Evolutionary conservation across 2,888 invertebrate genomes (phyloP).

Genomic region (Epicampocera succincta): DNA sequence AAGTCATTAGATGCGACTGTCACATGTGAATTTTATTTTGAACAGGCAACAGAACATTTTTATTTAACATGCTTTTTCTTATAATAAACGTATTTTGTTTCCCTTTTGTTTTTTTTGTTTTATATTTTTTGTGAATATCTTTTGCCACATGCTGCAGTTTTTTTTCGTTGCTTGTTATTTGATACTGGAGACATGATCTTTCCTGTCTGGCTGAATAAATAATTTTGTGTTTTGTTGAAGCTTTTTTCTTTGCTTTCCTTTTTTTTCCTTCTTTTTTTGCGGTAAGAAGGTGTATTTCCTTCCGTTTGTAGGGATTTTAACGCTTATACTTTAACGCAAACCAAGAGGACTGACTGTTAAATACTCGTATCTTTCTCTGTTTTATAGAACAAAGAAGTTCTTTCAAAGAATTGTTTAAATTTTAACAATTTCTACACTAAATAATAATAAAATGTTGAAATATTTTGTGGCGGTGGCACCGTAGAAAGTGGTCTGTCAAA

Average conservation of each 20-base stretch:
- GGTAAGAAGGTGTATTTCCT: constrained; percentile 39
- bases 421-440: background rate
- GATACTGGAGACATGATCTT: constrained; percentile 65
- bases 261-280: constrained; percentile 4
- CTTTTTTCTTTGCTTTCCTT: background rate
- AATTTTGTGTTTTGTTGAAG: background rate
- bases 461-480: no score
- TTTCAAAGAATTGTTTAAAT: background rate
- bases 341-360: background rate
- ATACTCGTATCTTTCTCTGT: background rate
- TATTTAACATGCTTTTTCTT: constrained; percentile 19
- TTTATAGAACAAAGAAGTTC: no score
- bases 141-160: constrained; percentile 10
- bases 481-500: background rate
- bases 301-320: constrained; percentile 35
- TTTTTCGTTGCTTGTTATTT: constrained; percentile 44
- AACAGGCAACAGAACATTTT: background rate
- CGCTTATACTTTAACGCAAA: background rate
- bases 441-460: no score
- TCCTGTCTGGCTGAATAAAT: constrained; percentile 41
- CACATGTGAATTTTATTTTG: constrained; percentile 26
- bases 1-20: constrained; percentile 50
- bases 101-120: background rate
- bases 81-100: constrained; percentile 18
- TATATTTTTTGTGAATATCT: background rate